These are phyloP conservation scores for Stomatorhinus ivindoensis DNA, from an alignment of 2,113 vertebrate genomes.

Conservation along the genomic window DNA sequence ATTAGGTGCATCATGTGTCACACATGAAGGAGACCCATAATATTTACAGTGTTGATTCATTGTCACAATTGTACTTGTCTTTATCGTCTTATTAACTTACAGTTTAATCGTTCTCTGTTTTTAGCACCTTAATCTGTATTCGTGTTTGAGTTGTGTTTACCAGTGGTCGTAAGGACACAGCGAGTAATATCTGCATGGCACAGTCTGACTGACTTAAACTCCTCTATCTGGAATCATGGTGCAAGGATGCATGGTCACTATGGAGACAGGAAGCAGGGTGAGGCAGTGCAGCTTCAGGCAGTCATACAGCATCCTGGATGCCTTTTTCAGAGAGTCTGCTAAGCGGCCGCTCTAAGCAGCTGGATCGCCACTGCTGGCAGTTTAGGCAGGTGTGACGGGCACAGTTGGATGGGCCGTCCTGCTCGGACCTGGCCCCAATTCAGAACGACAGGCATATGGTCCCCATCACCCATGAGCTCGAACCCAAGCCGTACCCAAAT, in stretches of 20 bases:
- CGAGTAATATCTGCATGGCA: neutral
- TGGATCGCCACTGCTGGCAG: neutral
- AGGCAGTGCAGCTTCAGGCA: neutral
- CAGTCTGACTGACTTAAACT: neutral
- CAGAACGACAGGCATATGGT: neutral
- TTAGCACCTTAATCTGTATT: neutral
- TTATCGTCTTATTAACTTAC: neutral
- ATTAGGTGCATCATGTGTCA: neutral
- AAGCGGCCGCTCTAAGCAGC: neutral
- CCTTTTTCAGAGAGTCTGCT: neutral
- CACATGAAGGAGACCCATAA: neutral
- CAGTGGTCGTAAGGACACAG: neutral
- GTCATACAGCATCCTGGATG: neutral
- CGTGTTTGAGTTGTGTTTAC: neutral
- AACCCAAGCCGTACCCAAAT: neutral
- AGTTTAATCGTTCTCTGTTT: neutral
- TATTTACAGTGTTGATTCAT: neutral
- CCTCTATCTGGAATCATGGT: neutral
- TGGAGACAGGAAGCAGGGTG: neutral
- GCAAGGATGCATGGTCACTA: neutral
- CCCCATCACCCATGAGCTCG: neutral
- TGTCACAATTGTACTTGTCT: neutral
- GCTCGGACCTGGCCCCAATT: neutral
- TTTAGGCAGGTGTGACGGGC: neutral
- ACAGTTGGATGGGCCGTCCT: neutral